Evolutionary conservation across 92 coral and sea anemone species (phyloP).

Genomic region (Porites divaricata): DNA sequence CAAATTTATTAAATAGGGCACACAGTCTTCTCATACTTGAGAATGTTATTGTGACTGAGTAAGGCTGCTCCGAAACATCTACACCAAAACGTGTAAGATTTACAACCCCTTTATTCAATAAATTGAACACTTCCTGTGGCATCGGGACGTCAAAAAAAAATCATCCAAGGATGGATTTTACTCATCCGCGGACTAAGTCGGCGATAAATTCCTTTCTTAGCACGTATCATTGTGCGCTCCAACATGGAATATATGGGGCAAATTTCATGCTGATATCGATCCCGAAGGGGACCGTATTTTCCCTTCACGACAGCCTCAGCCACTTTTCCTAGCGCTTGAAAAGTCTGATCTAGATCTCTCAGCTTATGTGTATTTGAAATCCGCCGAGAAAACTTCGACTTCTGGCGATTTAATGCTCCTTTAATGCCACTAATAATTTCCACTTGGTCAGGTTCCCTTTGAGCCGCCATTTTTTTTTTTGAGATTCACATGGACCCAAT

Average conservation of each 20-base stretch:
- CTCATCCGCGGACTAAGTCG: conserved; percentile 22
- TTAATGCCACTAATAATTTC: conserved; percentile 34
- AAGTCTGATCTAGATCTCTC: not conserved
- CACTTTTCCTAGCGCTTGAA: not conserved
- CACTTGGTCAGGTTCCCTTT: no score
- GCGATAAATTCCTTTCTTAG: conserved; percentile 34
- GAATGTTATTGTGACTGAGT: conserved; percentile 13
- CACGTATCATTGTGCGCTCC: conserved; percentile 45
- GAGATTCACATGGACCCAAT: no score
- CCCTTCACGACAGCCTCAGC: conserved; percentile 39
- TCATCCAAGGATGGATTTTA: conserved; percentile 35
- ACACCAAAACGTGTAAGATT: not conserved
- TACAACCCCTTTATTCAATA: conserved; percentile 38
- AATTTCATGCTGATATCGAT: conserved; percentile 29
- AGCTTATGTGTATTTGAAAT: conserved; percentile 7
- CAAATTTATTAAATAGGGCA: conserved; percentile 33
- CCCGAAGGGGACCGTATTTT: conserved; percentile 32
- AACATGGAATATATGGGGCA: conserved; percentile 38
- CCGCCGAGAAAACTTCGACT: not conserved
- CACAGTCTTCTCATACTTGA: conserved; percentile 39
- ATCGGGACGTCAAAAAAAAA: conserved; percentile 24
- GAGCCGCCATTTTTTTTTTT: no score
- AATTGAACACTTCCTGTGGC: conserved; percentile 40
- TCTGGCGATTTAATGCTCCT: conserved; percentile 18
- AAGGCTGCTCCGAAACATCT: no score